phyloP scores from a whole-genome alignment of 2,888 invertebrate genomes.

The Agrotis clavis region DNA sequence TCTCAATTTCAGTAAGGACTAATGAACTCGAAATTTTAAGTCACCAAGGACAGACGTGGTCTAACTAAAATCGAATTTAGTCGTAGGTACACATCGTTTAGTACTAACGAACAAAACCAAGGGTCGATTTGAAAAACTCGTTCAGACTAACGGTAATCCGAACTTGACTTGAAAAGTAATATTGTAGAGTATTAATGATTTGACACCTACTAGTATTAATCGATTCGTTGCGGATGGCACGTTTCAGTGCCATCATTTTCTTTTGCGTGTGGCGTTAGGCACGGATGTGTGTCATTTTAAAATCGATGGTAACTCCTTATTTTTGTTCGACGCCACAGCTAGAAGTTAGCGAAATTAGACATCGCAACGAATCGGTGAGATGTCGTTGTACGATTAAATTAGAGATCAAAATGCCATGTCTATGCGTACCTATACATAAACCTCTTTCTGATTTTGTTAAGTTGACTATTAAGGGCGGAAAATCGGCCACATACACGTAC shows the following conservation, averaged over 20 bases:
- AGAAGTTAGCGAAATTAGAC: too few species aligned
- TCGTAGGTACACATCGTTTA: conserved; percentile 19
- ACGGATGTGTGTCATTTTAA: too few species aligned
- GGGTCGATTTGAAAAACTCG: conserved; percentile 31
- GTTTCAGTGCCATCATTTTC: too few species aligned
- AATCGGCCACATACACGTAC: too few species aligned
- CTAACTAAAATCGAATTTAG: conserved; percentile 39
- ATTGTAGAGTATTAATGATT: conserved; percentile 15
- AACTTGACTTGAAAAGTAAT: conserved; percentile 20
- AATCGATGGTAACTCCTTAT: too few species aligned
- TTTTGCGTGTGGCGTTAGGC: too few species aligned
- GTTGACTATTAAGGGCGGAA: too few species aligned
- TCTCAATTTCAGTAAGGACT: neutral
- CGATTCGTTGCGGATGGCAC: too few species aligned
- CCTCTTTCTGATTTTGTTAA: too few species aligned
- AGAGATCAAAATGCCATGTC: neutral
- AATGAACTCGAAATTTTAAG: conserved; percentile 29
- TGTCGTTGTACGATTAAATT: neutral
- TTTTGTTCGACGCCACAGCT: too few species aligned
- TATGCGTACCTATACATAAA: neutral
- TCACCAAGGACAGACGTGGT: conserved; percentile 32
- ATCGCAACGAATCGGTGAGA: too few species aligned
- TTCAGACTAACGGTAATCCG: conserved; percentile 8
- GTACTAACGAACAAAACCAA: conserved; percentile 29
- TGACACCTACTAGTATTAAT: conserved; percentile 4